Base-by-base conservation (phyloP, 2,888 invertebrate species). In the Xanthorhoe spadicearia region DNA sequence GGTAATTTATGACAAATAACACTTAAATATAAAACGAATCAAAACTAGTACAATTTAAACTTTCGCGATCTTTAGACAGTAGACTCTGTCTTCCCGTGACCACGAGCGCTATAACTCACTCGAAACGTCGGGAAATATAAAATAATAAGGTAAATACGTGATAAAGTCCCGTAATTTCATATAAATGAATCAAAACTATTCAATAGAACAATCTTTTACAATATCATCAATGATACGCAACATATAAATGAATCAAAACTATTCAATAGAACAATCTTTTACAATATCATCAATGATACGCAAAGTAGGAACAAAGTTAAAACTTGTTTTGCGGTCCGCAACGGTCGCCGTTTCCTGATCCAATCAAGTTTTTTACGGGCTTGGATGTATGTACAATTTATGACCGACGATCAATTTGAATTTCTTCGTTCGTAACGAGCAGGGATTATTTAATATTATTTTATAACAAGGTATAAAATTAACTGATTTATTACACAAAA, bases 311-410 rank as follows among this genome's bases (percentile, higher is more conserved):
- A 69, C 58, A 61, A 55, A 58, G 62, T 49, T 56, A 53, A 65
- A 73, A 71, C 73, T 69, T 58, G 73, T 71, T 73, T 70, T 46
- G 62, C 59, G 50, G 54, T 32, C 32, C 6, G 48, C 48, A 57
- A 8, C 53, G 61, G 58, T 49, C 50, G 65, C 49, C 51, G 64
- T 73, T 71, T 71, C 71, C 69, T 70, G 58, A 65, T 68, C 50
- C 28, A 57, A 70, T 64, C 73, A 65, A 68, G 65, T 70, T 73
- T 67, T 69, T 69, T 70, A 60, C 52, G 15, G 59, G 54, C 51
- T 52, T 51, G 19, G 53, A 61, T 46, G 58, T 63, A 48, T 69
- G 51, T 57, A 52, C 59, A 57, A 71, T 67, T 63, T 73, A 70
- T 68, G 23, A 4, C 52, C 52, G 19, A 50, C 15, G 23, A 55